Base-by-base conservation (phyloP, 2,797 vertebrate species). In the Sparidentex hasta region DNA sequence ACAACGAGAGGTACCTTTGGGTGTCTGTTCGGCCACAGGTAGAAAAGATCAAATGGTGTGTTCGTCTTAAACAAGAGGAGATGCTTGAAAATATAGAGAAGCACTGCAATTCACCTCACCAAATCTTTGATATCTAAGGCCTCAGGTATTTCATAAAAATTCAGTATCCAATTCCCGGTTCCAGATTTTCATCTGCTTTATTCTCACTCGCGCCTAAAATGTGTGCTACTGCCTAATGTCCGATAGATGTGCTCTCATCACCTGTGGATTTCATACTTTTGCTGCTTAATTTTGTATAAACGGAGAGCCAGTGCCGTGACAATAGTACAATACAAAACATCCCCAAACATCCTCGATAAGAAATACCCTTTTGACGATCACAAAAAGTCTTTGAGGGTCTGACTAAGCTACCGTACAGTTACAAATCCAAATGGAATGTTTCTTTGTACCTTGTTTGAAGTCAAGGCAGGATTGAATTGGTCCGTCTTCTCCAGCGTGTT, bases 401-500 rank as follows among this genome's bases (percentile, higher is more conserved):
- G 94, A 90, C 65, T 81, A 76, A 70, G 76, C 76, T 89, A 92
- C 65, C 65, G 17, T 74, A 81, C 64, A 25, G 65, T 82, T 90
- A 91, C 73, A 96, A 96, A 96, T 91, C 92, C 84, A 90, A 54
- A 52, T 91, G 95, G 95, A 96, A 97, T 95, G 93, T 95, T 95
- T 91, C 90, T 95, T 92, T 94, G 93, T 94, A 93, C 88, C 92
- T 91, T 94, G 90, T 82, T 95, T 71, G 78, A 96, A 88, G 93
- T 59, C 94, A 93, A 96, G 94, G 95, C 94, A 95, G 95, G 88
- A 84, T 94, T 95, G 92, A 93, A 79, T 96, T 97, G 96, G 96
- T 97, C 96, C 96, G 16, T 86, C 94, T 91, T 94, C 82, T 90
- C 93, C 93, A 95, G 85, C 83, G 65, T 77, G 75, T 78, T 88